Evolutionary conservation across 2,888 invertebrate species (phyloP).

Genomic region (Limnephilus rhombicus): DNA sequence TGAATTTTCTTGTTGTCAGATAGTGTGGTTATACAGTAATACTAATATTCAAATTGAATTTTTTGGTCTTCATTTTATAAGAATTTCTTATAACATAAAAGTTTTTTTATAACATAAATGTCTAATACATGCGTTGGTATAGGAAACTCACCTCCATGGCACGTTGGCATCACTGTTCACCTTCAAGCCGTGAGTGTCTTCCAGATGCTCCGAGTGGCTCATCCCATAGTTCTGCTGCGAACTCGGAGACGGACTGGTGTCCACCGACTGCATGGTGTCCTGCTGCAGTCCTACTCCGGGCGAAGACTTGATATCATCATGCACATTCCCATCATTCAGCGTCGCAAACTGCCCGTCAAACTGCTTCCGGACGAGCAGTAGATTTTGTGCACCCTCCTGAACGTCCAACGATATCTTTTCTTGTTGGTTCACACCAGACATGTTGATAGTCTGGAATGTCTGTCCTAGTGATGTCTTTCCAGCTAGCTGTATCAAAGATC

Average conservation of each 20-base stretch:
- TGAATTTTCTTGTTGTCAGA: too few species aligned
- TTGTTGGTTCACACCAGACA: constrained; percentile 55
- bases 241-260: constrained; percentile 45
- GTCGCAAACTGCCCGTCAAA: constrained; percentile 61
- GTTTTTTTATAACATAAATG: too few species aligned
- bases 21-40: too few species aligned
- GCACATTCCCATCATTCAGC: constrained; percentile 23
- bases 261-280: constrained; percentile 36
- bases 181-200: constrained; percentile 28
- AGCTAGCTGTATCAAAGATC: constrained; percentile 62
- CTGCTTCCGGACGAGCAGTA: constrained; percentile 63
- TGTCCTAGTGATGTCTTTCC: constrained; percentile 58
- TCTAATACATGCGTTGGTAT: too few species aligned
- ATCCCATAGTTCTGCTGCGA: constrained; percentile 47
- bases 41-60: too few species aligned
- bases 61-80: too few species aligned
- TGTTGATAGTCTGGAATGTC: constrained; percentile 57
- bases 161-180: constrained; percentile 57
- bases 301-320: constrained; percentile 41
- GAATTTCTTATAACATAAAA: too few species aligned
- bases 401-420: constrained; percentile 54
- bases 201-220: constrained; percentile 47
- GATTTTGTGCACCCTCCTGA: constrained; percentile 60
- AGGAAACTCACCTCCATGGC: constrained; percentile 55
- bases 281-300: constrained; percentile 19